Evolutionary conservation across 2,888 invertebrate species (phyloP).

Genomic region (Dasypogon diadema): DNA sequence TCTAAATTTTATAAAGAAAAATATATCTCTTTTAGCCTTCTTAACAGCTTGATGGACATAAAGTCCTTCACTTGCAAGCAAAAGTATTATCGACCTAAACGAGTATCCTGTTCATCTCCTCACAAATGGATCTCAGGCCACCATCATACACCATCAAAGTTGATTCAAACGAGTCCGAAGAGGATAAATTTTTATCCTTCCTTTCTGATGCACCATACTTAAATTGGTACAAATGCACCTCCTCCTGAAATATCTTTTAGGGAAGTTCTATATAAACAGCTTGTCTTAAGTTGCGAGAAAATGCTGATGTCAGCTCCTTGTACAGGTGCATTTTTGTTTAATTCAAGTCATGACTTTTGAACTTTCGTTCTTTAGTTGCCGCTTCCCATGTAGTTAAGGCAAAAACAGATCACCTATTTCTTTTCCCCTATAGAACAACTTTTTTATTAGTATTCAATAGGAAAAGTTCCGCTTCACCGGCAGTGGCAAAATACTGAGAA

Average conservation of each 20-base stretch:
- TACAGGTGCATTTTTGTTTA: background rate
- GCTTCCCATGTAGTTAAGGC: background rate
- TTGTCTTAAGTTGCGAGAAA: background rate
- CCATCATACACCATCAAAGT: background rate
- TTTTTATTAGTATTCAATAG: slow-evolving; percentile 1
- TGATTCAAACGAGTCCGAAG: background rate
- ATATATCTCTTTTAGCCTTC: too few relatives aligned
- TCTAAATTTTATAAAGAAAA: too few relatives aligned
- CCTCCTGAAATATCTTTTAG: background rate
- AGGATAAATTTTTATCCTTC: background rate
- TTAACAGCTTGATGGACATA: too few relatives aligned
- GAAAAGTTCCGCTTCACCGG: background rate
- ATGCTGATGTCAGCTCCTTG: background rate
- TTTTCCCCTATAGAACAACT: background rate
- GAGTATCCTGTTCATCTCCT: background rate
- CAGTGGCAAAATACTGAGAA: background rate
- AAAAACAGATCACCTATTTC: background rate
- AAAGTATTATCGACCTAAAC: too few relatives aligned
- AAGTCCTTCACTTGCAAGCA: too few relatives aligned
- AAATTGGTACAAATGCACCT: background rate
- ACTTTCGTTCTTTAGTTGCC: background rate
- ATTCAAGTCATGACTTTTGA: background rate
- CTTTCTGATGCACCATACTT: background rate
- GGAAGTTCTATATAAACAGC: background rate
- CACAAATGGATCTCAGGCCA: background rate